Base-by-base conservation (phyloP, 2,797 vertebrate genomes). In the Euthynnus affinis region DNA sequence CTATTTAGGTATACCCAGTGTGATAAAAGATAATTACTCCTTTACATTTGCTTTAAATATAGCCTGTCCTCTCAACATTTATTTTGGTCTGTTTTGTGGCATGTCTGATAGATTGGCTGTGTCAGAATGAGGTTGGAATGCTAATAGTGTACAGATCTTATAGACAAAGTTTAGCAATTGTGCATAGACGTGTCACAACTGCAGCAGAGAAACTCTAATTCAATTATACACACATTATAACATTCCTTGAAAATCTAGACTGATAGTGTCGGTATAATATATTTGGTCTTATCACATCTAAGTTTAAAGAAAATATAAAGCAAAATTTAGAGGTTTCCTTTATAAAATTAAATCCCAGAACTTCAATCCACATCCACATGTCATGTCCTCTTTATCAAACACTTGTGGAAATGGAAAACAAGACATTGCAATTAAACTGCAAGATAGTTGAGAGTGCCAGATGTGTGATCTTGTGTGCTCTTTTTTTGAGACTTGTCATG, bases 11-110 rank as follows among this genome's bases (percentile, higher is more conserved):
- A 81, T 68, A 44, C 62, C 71, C 52, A 53, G 55, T 59, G 66
- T 83, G 85, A 89, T 91, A 75, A 81, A 82, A 86, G 60, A 87
- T 82, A 84, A 89, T 89, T 84, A 79, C 76, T 59, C 59, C 66
- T 48, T 49, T 61, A 22, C 71, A 53, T 70, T 64, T 60, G 61
- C 73, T 88, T 80, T 71, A 77, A 71, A 80, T 83, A 75, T 74
- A 59, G 66, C 52, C 53, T 49, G 25, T 69, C 23, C 59, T 71
- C 34, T 68, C 49, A 34, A 29, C 34, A 51, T 87, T 88, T 77
- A 70, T 63, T 80, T 59, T 79, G 78, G 74, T 51, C n/a, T 3
- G 32, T 52, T 76, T 80, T 9, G 14, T 37, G 22, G 37, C 53
- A 23, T 18, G 48, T 84, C 76, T 75, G 42, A 69, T 69, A n/a